Evolutionary conservation across 2,888 invertebrate genomes (phyloP).

Genomic region (Spicauda simplicius): DNA sequence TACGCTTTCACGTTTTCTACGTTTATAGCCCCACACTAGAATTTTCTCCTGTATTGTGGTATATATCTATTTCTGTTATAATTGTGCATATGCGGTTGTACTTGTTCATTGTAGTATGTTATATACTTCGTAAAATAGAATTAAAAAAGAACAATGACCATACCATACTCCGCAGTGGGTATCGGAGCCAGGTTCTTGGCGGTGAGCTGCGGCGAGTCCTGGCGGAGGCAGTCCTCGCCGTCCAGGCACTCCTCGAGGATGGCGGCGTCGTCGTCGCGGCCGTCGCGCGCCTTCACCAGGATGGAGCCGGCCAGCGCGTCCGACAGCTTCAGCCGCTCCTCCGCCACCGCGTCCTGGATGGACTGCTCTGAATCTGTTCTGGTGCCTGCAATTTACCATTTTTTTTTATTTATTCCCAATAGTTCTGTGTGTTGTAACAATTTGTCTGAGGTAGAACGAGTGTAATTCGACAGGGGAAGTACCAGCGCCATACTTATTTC

Average conservation of each 20-base stretch:
- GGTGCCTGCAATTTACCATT: constrained; percentile 14
- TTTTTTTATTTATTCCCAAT: too few species aligned
- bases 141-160: too few species aligned
- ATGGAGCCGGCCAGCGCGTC: constrained; percentile 59
- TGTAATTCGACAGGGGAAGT: too few species aligned
- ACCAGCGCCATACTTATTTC: too few species aligned
- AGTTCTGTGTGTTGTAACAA: too few species aligned
- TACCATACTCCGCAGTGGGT: constrained; percentile 60
- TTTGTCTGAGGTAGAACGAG: too few species aligned
- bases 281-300: constrained; percentile 51
- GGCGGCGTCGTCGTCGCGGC: constrained; percentile 51
- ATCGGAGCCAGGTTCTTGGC: constrained; percentile 55
- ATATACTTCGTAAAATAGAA: not conserved
- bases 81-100: too few species aligned
- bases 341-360: constrained; percentile 47
- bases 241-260: constrained; percentile 64
- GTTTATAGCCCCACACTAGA: too few species aligned
- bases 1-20: too few species aligned
- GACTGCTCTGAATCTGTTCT: constrained; percentile 55
- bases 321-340: constrained; percentile 47
- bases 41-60: too few species aligned
- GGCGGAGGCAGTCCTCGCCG: constrained; percentile 44
- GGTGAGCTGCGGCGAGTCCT: constrained; percentile 49
- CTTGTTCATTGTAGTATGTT: too few species aligned
- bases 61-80: too few species aligned